phyloP scores from a whole-genome alignment of 1,140 invertebrate species.

The Trachelipus rathkii region DNA sequence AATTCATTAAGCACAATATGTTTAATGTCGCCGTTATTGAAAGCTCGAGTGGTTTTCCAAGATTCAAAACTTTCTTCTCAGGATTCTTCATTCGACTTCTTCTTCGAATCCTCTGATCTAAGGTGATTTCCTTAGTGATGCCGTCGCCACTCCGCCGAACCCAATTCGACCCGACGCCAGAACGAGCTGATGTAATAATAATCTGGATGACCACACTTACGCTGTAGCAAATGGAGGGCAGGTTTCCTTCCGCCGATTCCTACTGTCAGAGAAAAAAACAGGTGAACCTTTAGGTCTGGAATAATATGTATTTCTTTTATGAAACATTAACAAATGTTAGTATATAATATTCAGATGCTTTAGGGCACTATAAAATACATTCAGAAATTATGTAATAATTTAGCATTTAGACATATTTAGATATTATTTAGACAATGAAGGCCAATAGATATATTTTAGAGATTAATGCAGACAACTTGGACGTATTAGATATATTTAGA shows the following conservation, averaged over 20 bases:
- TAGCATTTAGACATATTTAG: too few species aligned
- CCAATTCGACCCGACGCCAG: conserved; percentile 28
- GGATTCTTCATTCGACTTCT: conserved; percentile 51
- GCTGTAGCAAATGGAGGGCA: background rate
- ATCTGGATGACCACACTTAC: background rate
- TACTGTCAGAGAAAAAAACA: background rate
- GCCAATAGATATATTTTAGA: too few species aligned
- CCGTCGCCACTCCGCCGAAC: conserved; percentile 30
- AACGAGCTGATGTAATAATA: conserved; percentile 33
- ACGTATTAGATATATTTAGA: too few species aligned
- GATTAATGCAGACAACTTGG: too few species aligned
- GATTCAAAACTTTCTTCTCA: conserved; percentile 48
- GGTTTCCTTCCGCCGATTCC: background rate
- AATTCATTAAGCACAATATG: conserved; percentile 36
- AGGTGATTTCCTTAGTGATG: conserved; percentile 42
- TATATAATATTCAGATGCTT: too few species aligned
- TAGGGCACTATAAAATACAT: too few species aligned
- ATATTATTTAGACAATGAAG: too few species aligned
- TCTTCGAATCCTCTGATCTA: conserved; percentile 51
- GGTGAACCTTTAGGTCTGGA: too few species aligned
- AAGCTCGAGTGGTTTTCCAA: conserved; percentile 31
- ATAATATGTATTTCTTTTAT: too few species aligned
- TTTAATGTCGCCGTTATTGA: conserved; percentile 37
- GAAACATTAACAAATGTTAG: too few species aligned
- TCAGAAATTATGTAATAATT: too few species aligned